Conservation (phyloP, 2,113 vertebrate species). For the Hemiscyllium ocellatum region DNA sequence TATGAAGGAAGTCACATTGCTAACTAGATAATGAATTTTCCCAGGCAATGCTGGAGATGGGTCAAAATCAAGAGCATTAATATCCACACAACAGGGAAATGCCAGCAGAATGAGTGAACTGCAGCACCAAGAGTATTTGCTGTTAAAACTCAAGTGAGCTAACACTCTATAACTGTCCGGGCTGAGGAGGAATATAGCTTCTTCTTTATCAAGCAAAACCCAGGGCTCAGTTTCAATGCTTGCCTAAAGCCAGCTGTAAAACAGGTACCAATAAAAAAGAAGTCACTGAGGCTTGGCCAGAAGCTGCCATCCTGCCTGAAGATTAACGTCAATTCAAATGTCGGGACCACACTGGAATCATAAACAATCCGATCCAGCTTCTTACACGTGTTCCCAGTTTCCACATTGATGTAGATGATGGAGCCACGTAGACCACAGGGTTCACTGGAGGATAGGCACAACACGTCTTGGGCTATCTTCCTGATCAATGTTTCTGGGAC, state of each 20-base stretch:
- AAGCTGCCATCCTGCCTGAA: conserved; percentile 73
- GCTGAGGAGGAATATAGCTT: conserved; percentile 71
- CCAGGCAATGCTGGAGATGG: not conserved
- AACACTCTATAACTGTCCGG: conserved; percentile 70
- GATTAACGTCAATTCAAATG: conserved; percentile 76
- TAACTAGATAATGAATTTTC: not conserved
- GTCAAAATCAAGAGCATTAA: not conserved
- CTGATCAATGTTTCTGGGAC: conserved; percentile 71
- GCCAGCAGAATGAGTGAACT: not conserved
- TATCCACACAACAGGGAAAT: no score
- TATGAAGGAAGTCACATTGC: not conserved
- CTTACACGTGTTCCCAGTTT: conserved; percentile 62
- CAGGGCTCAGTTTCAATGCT: conserved; percentile 69
- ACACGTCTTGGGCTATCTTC: conserved; percentile 64
- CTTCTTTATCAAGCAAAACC: conserved; percentile 74
- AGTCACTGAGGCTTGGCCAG: conserved; percentile 69
- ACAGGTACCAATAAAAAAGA: conserved; percentile 66
- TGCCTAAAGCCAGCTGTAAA: conserved; percentile 60
- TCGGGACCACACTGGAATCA: conserved; percentile 69
- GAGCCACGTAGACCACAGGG: conserved; percentile 76
- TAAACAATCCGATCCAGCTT: conserved; percentile 68
- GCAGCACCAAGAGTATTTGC: not conserved
- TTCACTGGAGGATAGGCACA: conserved; percentile 66
- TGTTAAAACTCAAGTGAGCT: not conserved
- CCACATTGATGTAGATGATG: conserved; percentile 65